Percentiles rank a stretch among this genome's conserved stretches.
phyloP scores from a whole-genome alignment of 2,888 invertebrate species.

The Aspidapion aeneum region DNA sequence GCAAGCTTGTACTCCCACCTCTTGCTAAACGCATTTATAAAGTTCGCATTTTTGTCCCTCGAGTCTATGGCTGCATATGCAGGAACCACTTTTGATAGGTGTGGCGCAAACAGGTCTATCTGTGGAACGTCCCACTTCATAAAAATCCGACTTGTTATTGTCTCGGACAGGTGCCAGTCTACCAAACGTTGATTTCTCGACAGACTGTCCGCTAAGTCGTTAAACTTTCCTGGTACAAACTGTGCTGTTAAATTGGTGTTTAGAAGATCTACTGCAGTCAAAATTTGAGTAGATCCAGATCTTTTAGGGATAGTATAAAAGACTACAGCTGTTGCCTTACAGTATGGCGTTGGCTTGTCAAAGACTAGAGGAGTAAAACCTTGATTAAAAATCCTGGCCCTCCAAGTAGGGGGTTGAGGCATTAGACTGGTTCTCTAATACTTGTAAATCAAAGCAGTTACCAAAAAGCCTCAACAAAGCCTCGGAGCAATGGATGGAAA shows the following conservation, averaged over 20 bases:
- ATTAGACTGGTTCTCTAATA: too few species aligned
- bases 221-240: constrained; percentile 26
- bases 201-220: constrained; percentile 28
- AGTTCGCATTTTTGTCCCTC: constrained; percentile 14
- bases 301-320: constrained; percentile 23
- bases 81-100: constrained; percentile 23
- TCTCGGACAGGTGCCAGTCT: constrained; percentile 25
- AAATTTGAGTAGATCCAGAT: constrained; percentile 17
- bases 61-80: constrained; percentile 14
- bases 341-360: too few species aligned
- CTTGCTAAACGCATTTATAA: constrained; percentile 25
- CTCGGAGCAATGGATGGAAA: too few species aligned
- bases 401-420: too few species aligned
- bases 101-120: constrained; percentile 25
- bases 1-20: constrained; percentile 19
- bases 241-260: too few species aligned
- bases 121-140: constrained; percentile 23
- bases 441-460: too few species aligned
- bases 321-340: too few species aligned
- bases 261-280: constrained; percentile 12
- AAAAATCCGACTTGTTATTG: constrained; percentile 20
- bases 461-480: too few species aligned
- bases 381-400: too few species aligned
- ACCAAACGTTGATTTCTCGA: constrained; percentile 20
- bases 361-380: too few species aligned